Evolutionary conservation across 2,113 vertebrate species (phyloP), one percentile per base, ranked within the genome.

Genomic region (Orycteropus afer): DNA sequence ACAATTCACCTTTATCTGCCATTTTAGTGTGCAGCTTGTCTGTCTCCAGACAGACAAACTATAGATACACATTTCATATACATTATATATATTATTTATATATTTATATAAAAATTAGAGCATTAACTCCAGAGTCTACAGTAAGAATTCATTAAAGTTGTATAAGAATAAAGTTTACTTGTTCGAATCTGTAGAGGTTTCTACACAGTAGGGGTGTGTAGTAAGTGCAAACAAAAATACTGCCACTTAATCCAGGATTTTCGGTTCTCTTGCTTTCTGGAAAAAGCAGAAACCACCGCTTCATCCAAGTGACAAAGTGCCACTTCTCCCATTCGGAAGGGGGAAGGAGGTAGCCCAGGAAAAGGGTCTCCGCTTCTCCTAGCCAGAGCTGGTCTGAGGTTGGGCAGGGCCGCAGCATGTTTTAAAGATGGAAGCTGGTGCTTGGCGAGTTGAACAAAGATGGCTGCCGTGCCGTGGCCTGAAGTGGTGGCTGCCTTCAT

Each of bases 401-500:
- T 81, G 34, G 17, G 97, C 95, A 57, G 96, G 95, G 95, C 98
- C 94, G 18, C 98, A 98, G 89, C 98, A 96, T 17, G 96, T 98
- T 91, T 98, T 97, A 2, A 93, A 96, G 94, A 97, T 6, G 71
- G 97, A 86, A 86, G 97, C 98, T 53, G 98, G 98, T n/a, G 98
- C 98, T 98, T 98, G 69, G 69, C 37, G 65, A 15, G 3, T 71
- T 11, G 20, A 40, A 7, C 34, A 8, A 40, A 40, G 37, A 20
- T 40, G 69, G 8, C 34, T 32, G 37, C n/a, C 37, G 20, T 18
- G n/a, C 69, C 98, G 98, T 0, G 98, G 98, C n/a, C 98, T 98
- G 94, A 98, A 98, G 83, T 99, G 99, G 89, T 98, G 98, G 96
- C 98, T 98, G 40, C 98, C 99, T 98, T 99, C 91, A 99, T 99